These are phyloP conservation scores for Magallana nippona DNA, from an alignment of 2,888 invertebrate genomes.

Conservation along the genomic window DNA sequence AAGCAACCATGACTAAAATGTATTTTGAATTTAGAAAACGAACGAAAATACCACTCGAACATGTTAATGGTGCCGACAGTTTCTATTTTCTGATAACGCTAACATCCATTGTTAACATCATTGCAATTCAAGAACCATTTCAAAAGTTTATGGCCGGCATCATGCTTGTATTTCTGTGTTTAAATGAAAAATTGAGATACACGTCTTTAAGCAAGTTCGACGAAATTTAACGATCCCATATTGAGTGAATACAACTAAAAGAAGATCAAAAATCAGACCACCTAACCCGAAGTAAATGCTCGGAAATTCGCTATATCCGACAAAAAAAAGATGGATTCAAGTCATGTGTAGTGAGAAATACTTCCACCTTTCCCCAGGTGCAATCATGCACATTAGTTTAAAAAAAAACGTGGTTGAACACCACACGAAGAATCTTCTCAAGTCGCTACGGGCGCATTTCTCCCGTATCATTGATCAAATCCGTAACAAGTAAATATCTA, in stretches of 20 bases:
- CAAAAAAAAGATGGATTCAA: background rate
- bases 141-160: background rate
- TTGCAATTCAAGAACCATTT: background rate
- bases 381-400: background rate
- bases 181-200: background rate
- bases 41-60: background rate
- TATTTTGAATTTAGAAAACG: constrained; percentile 14
- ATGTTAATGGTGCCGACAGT: background rate
- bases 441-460: constrained; percentile 12
- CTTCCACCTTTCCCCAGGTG: too few species aligned
- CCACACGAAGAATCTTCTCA: background rate
- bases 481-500: constrained; percentile 31
- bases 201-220: background rate
- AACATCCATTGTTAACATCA: constrained; percentile 9
- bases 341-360: background rate
- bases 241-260: background rate
- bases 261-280: background rate
- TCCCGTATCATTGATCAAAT: constrained; percentile 18
- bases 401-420: background rate
- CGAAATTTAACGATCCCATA: too few species aligned
- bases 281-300: background rate
- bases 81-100: constrained; percentile 24
- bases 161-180: background rate
- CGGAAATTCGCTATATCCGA: background rate
- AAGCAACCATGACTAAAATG: constrained; percentile 5